Evolutionary conservation across 2,888 invertebrate species (phyloP), one percentile per base, ranked within the genome.

Genomic region (Chaetogeoica ovagalla): DNA sequence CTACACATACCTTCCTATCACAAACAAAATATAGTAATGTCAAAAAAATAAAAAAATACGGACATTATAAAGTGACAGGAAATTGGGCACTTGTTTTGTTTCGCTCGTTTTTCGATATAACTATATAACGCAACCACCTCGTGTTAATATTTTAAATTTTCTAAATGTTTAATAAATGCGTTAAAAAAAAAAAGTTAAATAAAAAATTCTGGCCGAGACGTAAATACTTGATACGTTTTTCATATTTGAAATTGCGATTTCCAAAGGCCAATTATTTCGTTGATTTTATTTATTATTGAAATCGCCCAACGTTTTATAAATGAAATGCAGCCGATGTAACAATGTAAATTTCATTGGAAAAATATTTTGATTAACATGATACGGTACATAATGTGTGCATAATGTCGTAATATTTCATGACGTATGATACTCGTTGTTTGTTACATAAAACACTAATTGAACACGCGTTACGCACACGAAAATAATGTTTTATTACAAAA

Each of bases 391-490:
- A n/a, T 43, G 21, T 48, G 30, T 30, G 30, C 4, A 30, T 72
- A 62, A 62, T 48, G 23, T 30, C 2, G 23, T 71, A 69, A 30
- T 60, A 66, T 21, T 30, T 52, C 48, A n/a, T 48, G 30, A 52
- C 62, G 30, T 73, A 73, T 43, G 43, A 30, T 48, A 21, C 48
- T 63, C 48, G 9, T 15, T 5, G 43, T 7, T 23, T 5, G 75
- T 59, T 66, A 75, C 57, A 2, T 57, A 66, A n/a, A n/a, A 66
- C 75, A 43, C 43, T 75, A 66, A 75, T 66, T 66, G 43, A 75
- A 66, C 75, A 66, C 57, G 66, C 66, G 43, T 74, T 66, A 23
- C 55, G 19, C 23, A 4, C 39, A 57, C 66, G 48, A 48, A n/a
- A 63, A 37, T 30, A 37, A 57, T n/a, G 17, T 65, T 74, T 55